phyloP scores from a whole-genome alignment of 2,888 invertebrate genomes.

The Phortica magna region DNA sequence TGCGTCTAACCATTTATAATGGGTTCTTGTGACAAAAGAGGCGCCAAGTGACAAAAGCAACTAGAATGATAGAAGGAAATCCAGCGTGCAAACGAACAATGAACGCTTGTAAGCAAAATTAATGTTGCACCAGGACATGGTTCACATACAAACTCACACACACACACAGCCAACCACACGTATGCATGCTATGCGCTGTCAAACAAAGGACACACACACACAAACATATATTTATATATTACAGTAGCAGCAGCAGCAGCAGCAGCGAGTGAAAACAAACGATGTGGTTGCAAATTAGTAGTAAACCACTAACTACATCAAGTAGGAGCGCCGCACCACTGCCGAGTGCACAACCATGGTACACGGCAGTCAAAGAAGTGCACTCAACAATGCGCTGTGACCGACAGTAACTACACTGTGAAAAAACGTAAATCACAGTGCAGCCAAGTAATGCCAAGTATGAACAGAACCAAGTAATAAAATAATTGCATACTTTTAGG shows the following conservation, averaged over 20 bases:
- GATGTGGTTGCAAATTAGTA: constrained; percentile 71
- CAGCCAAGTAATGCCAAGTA: too few relatives aligned
- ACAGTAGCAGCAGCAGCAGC: constrained; percentile 51
- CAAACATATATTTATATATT: constrained; percentile 62
- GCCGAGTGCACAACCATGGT: too few relatives aligned
- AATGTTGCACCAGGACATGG: constrained; percentile 54
- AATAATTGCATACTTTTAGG: too few relatives aligned
- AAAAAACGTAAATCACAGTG: too few relatives aligned
- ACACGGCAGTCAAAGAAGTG: too few relatives aligned
- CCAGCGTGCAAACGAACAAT: constrained; percentile 16
- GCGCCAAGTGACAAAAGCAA: constrained; percentile 3
- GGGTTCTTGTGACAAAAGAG: constrained; percentile 21
- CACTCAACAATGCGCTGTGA: too few relatives aligned
- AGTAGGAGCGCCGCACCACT: constrained; percentile 35
- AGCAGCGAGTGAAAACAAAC: constrained; percentile 59
- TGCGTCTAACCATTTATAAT: constrained; percentile 18
- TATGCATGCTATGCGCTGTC: constrained; percentile 48
- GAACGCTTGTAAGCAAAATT: constrained; percentile 36
- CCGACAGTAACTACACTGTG: too few relatives aligned
- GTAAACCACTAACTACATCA: constrained; percentile 71
- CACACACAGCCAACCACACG: constrained; percentile 40
- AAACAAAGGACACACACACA: constrained; percentile 54
- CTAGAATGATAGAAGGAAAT: constrained; percentile 21
- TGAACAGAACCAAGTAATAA: too few relatives aligned
- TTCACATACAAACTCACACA: constrained; percentile 47